Evolutionary conservation across 2,797 vertebrate genomes (phyloP), one percentile per base, ranked within the genome.

Genomic region (Arrhamphus sclerolepis): DNA sequence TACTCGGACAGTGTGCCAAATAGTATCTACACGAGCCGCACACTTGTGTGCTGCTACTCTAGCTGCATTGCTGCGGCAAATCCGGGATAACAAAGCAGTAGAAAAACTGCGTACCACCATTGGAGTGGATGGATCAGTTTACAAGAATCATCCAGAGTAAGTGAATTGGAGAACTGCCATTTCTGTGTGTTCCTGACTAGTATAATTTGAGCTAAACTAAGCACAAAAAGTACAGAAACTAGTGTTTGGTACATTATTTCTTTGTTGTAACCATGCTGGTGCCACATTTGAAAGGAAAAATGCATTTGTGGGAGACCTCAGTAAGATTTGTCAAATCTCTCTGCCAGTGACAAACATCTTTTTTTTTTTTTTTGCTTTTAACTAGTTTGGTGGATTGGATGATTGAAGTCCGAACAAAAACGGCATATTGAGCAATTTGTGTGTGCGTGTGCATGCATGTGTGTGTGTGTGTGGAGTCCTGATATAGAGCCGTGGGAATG

Each of bases 141-240:
- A 98, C 91, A 98, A 98, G 85, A 96, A 94, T 60, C 97, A 98
- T 57, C 94, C 95, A 0, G 94, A 95, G 97, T 99, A 89, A 95
- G 97, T 88, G 5, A 26, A 54, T 6, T 19, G 29, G 20, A 43
- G n/a, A 18, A 20, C 14, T 5, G 8, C 16, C 9, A 14, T 1
- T 0, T 42, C 19, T 41, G 3, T 39, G 6, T 22, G 8, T 24
- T 14, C 11, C 22, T 26, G 24, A 26, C 24, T 34, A 10, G 10
- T 10, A 31, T 10, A 31, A 31, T 7, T 31, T 31, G 9, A 31
- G 8, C 29, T 31, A 73, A 61, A 44, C 50, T 62, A 47, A 54
- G 34, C 58, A 78, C 76, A 76, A 88, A 87, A 81, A 78, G 1
- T n/a, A 16, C 14, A 21, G 20, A n/a, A n/a, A n/a, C n/a, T n/a